These are phyloP conservation scores for Ormia ochracea DNA, from an alignment of 2,888 invertebrate species.

Conservation along the genomic window DNA sequence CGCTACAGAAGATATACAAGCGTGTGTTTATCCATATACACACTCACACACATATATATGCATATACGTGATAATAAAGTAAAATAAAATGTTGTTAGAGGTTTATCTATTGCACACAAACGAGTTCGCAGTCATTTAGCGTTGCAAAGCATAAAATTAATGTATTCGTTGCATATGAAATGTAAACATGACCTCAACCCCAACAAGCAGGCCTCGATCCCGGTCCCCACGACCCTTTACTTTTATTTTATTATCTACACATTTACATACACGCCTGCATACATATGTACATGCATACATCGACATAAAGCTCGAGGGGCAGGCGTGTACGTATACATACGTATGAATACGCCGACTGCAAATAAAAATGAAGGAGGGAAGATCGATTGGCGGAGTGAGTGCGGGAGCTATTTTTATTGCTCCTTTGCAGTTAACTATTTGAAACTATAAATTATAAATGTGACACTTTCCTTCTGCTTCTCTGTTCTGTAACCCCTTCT, in stretches of 20 bases:
- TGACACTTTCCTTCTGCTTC: slow-evolving; percentile 33
- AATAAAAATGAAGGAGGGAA: not conserved
- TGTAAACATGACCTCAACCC: slow-evolving; percentile 62
- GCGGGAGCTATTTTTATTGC: not conserved
- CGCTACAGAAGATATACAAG: too few relatives aligned
- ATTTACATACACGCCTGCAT: not conserved
- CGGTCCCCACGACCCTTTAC: slow-evolving; percentile 37
- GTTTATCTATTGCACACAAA: slow-evolving; percentile 17
- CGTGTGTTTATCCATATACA: too few relatives aligned
- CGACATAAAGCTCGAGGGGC: not conserved
- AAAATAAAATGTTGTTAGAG: slow-evolving; percentile 23
- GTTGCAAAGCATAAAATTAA: slow-evolving; percentile 33
- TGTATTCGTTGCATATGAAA: slow-evolving; percentile 10
- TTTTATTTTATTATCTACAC: slow-evolving; percentile 19
- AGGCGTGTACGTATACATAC: not conserved
- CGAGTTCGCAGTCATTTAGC: slow-evolving; percentile 4
- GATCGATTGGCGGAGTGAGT: slow-evolving; percentile 21
- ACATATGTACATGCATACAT: not conserved
- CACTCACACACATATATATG: too few relatives aligned
- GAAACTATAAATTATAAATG: slow-evolving; percentile 51
- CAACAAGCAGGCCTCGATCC: slow-evolving; percentile 9
- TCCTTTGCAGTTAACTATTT: not conserved
- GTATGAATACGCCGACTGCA: not conserved
- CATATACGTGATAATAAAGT: not conserved
- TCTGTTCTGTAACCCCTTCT: too few relatives aligned